Evolutionary conservation across 2,888 invertebrate genomes (phyloP).

Genomic region (Lydus trimaculatus): DNA sequence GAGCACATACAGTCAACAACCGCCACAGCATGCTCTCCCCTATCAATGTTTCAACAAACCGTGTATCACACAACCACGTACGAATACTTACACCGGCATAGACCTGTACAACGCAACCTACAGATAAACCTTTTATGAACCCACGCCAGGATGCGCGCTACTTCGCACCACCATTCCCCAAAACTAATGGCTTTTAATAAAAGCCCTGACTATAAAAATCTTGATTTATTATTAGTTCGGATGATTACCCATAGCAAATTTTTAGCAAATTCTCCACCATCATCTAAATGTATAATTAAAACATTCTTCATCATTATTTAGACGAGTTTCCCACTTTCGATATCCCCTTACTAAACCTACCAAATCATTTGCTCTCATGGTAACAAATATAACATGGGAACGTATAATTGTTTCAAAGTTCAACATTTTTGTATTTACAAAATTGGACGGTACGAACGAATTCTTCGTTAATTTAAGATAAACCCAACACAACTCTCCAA

Average conservation of each 20-base stretch:
- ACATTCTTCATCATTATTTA: conserved; percentile 57
- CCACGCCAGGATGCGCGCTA: conserved; percentile 48
- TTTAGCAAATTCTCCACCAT: conserved; percentile 55
- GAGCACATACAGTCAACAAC: conserved; percentile 27
- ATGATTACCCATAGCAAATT: conserved; percentile 60
- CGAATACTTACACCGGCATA: conserved; percentile 38
- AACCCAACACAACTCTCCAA: background rate
- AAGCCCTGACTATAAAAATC: conserved; percentile 61
- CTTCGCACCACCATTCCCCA: conserved; percentile 49
- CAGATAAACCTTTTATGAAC: conserved; percentile 52
- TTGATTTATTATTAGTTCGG: conserved; percentile 61
- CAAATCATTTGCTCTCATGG: conserved; percentile 42
- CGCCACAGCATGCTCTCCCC: conserved; percentile 15
- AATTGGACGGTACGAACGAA: conserved; percentile 12
- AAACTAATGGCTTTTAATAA: conserved; percentile 63
- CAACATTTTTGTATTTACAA: conserved; percentile 36
- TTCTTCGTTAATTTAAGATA: background rate
- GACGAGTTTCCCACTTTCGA: conserved; percentile 26
- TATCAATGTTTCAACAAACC: conserved; percentile 45
- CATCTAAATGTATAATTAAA: conserved; percentile 59
- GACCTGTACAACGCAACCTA: conserved; percentile 43
- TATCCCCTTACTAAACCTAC: conserved; percentile 32
- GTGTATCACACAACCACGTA: conserved; percentile 42
- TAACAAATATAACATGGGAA: conserved; percentile 35
- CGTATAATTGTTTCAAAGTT: conserved; percentile 44